Evolutionary conservation across 1,140 invertebrate genomes (phyloP), one percentile per base, ranked within the genome.

Genomic region (Tetramorium simillimum): DNA sequence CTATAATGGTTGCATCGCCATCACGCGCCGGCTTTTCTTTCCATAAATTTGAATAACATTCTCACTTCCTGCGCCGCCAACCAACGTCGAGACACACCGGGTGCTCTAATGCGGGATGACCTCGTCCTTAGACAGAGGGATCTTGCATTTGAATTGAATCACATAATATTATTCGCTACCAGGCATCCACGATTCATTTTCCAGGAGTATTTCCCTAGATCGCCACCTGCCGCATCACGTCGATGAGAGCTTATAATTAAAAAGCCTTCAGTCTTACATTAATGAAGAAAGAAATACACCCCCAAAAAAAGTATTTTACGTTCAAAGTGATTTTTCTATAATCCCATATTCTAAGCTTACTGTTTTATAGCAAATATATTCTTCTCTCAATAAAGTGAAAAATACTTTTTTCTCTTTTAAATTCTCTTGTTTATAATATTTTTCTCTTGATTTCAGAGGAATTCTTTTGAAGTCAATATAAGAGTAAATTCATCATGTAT

Each of bases 31-130:
- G 58, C 40, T 63, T 91, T 91, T 87, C 67, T 91, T 91, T 86
- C 88, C 90, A 91, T 91, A 89, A 72, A 91, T 91, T 91, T 91
- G 60, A 91, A 91, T 91, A 89, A 84, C 89, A 86, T 89, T 85
- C 60, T 87, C 85, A 91, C 89, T 91, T 91, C 89, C 87, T 89
- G 87, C 85, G 90, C 21, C 77, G 73, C 56, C 58, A 58, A 28
- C 40, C 82, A 53, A 9, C 46, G 72, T 85, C 73, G 82, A 33
- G 53, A 49, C 43, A 49, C 43, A 49, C 46, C 63, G 60, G 24
- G 49, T 65, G 51, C 24, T 56, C 63, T 69, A 63, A 24, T 40
- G 43, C n/a, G 33, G 4, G 12, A 46, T 82, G 88, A 91, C 88
- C 90, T 91, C 90, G 85, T 90, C 90, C 90, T 91, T 89, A 91